Evolutionary conservation across 2,888 invertebrate species (phyloP).

Genomic region (Pristionchus entomophagus): DNA sequence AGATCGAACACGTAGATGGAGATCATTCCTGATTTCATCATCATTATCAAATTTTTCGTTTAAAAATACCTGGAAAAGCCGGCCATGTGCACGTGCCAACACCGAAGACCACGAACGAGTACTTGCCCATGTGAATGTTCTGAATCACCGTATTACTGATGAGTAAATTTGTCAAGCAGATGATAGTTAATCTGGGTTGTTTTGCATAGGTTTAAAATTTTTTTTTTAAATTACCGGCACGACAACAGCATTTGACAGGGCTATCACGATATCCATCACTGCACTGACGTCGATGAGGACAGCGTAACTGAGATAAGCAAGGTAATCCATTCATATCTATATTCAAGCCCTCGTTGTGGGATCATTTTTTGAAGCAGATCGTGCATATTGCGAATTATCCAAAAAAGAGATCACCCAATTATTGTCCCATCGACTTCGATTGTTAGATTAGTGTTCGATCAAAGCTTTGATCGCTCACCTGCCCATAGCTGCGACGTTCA

Average conservation of each 20-base stretch:
- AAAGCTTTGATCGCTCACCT: too few relatives aligned
- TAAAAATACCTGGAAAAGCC: background rate
- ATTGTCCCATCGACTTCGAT: too few relatives aligned
- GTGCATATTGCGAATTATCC: too few relatives aligned
- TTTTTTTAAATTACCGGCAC: conserved; percentile 16
- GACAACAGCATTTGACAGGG: conserved; percentile 24
- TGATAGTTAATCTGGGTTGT: background rate
- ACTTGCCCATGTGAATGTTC: conserved; percentile 47
- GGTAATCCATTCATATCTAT: background rate
- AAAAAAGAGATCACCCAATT: background rate
- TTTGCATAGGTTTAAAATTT: background rate
- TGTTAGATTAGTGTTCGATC: too few relatives aligned
- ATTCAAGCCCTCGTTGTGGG: background rate
- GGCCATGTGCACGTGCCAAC: conserved; percentile 16
- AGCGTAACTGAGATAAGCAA: background rate
- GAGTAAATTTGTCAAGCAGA: background rate
- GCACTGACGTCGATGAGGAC: background rate
- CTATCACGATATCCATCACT: conserved; percentile 14
- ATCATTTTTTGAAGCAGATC: too few relatives aligned
- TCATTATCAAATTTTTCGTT: background rate
- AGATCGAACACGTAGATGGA: conserved; percentile 46
- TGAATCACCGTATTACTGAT: background rate
- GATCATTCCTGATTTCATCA: background rate
- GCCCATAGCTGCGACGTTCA: conserved; percentile 6
- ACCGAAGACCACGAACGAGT: conserved; percentile 34